Percentiles rank a stretch among this genome's conserved stretches.
Evolutionary conservation across 2,113 vertebrate genomes (phyloP).

Genomic region (Isichthys henryi): DNA sequence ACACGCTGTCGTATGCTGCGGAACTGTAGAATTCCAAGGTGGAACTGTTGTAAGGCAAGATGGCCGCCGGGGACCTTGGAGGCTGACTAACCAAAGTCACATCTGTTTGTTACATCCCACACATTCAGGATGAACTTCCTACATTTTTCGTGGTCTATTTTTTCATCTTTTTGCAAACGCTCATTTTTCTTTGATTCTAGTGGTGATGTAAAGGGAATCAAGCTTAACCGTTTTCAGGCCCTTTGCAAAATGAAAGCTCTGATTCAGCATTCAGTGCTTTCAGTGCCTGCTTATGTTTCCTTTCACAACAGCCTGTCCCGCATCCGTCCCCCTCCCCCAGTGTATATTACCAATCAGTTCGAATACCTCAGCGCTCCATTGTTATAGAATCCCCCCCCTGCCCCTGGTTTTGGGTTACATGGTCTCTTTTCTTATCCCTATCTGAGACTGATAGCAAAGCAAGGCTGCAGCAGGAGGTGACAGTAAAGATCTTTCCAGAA

Average conservation of each 20-base stretch:
- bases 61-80: neutral
- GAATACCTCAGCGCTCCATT: neutral
- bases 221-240: neutral
- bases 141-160: slow-evolving; percentile 13
- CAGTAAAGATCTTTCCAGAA: neutral
- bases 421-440: neutral
- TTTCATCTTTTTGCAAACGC: neutral
- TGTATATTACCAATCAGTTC: neutral
- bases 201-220: neutral
- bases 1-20: neutral
- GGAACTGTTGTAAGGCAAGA: neutral
- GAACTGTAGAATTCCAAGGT: neutral
- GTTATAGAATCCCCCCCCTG: neutral
- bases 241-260: neutral
- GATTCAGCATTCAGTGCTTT: neutral
- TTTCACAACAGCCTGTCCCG: neutral
- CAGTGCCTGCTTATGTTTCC: neutral
- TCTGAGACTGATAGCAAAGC: neutral
- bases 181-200: slow-evolving; percentile 1
- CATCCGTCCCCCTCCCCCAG: neutral
- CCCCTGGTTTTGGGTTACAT: neutral
- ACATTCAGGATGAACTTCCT: neutral
- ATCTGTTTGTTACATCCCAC: slow-evolving; percentile 2
- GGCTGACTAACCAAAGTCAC: slow-evolving; percentile 1
- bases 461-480: neutral